phyloP scores from a whole-genome alignment of 2,113 vertebrate genomes.

The Urocitellus parryii region DNA sequence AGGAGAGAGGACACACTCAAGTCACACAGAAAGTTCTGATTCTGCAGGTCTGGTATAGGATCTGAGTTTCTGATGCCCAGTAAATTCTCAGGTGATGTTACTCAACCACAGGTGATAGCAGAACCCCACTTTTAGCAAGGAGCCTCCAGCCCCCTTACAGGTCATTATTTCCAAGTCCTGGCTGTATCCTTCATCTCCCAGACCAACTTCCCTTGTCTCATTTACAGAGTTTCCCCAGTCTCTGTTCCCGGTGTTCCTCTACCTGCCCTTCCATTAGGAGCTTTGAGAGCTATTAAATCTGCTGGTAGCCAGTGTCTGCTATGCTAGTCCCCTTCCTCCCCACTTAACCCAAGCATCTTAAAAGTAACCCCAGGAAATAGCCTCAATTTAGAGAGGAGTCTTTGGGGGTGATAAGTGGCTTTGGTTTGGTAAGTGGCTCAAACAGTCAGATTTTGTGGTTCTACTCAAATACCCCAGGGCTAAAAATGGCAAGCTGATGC shows the following conservation, averaged over 20 bases:
- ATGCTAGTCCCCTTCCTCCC: background rate
- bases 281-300: background rate
- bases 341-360: background rate
- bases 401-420: background rate
- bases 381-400: background rate
- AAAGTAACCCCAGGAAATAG: conserved; percentile 1
- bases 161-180: background rate
- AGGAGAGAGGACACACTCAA: background rate
- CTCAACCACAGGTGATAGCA: background rate
- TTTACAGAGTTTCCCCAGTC: background rate
- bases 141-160: background rate
- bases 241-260: background rate
- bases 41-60: background rate
- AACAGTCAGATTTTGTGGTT: background rate
- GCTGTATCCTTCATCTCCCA: background rate
- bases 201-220: background rate
- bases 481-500: background rate
- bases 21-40: conserved; percentile 11
- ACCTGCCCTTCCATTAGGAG: background rate
- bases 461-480: background rate
- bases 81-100: background rate
- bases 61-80: background rate
- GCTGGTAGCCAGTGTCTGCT: background rate
- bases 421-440: background rate
- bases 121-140: background rate